These are phyloP conservation scores for Antigone vipio DNA, from an alignment of 2,113 vertebrate genomes.

Conservation along the genomic window DNA sequence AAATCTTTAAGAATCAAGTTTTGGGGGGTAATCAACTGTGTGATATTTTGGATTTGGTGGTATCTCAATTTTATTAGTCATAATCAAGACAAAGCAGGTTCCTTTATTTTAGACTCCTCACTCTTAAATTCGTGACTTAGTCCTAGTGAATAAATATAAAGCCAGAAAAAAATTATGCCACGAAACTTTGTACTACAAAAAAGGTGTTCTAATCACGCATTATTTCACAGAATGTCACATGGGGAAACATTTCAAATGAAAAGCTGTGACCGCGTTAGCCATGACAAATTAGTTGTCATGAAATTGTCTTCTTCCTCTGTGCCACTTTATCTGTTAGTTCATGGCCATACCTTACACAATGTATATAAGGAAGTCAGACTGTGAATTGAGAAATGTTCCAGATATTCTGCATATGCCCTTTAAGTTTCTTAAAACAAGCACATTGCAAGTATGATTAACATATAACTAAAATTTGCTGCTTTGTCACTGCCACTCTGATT, in stretches of 20 bases:
- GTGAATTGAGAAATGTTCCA: background rate
- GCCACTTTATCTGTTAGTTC: background rate
- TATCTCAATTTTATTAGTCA: background rate
- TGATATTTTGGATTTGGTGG: background rate
- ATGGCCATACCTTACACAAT: background rate
- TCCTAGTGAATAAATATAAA: background rate
- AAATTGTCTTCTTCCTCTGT: background rate
- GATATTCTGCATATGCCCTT: background rate
- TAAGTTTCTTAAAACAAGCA: slow-evolving; percentile 1
- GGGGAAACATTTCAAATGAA: background rate
- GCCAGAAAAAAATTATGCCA: background rate
- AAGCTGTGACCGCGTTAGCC: background rate
- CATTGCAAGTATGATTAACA: background rate
- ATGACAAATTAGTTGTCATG: background rate
- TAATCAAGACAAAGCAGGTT: background rate
- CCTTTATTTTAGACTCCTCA: background rate
- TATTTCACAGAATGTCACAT: background rate
- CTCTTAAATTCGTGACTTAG: background rate
- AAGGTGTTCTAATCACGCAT: background rate
- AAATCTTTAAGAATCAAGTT: background rate
- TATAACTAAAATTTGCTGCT: background rate
- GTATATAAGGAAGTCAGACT: background rate
- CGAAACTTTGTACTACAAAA: background rate
- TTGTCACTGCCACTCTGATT: background rate
- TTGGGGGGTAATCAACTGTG: background rate